These are phyloP conservation scores for Kryptopterus vitreolus DNA, from an alignment of 2,797 vertebrate genomes.

Conservation along the genomic window DNA sequence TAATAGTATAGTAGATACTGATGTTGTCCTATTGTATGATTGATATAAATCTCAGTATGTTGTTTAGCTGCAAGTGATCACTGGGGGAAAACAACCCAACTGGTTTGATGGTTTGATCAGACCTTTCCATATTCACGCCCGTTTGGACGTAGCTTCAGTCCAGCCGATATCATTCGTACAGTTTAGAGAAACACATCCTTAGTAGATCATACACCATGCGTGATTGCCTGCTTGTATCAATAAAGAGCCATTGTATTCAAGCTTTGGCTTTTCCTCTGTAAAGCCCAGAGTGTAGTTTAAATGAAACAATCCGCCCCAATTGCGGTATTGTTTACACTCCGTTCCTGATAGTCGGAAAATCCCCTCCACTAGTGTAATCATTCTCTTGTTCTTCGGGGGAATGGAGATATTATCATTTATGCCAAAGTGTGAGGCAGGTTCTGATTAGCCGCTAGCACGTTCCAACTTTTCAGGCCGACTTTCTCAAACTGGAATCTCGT, in stretches of 20 bases:
- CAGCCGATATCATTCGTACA: neutral
- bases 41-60: neutral
- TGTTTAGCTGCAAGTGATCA: neutral
- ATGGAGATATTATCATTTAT: slow-evolving; percentile 67
- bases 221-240: slow-evolving; percentile 7
- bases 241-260: slow-evolving; percentile 28
- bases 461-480: neutral
- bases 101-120: neutral
- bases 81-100: too few relatives aligned
- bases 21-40: neutral
- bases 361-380: slow-evolving; percentile 43
- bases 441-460: slow-evolving; percentile 26
- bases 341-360: slow-evolving; percentile 28
- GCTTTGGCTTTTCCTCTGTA: slow-evolving; percentile 4
- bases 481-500: neutral
- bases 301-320: slow-evolving; percentile 32
- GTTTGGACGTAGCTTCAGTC: neutral
- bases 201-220: neutral
- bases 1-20: neutral
- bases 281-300: slow-evolving; percentile 15
- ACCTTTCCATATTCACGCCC: neutral
- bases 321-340: slow-evolving; percentile 48
- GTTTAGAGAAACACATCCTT: neutral
- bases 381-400: slow-evolving; percentile 39
- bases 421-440: slow-evolving; percentile 51